Base-by-base conservation (phyloP, 2,888 invertebrate genomes). In the Drosophila nigricruria region DNA sequence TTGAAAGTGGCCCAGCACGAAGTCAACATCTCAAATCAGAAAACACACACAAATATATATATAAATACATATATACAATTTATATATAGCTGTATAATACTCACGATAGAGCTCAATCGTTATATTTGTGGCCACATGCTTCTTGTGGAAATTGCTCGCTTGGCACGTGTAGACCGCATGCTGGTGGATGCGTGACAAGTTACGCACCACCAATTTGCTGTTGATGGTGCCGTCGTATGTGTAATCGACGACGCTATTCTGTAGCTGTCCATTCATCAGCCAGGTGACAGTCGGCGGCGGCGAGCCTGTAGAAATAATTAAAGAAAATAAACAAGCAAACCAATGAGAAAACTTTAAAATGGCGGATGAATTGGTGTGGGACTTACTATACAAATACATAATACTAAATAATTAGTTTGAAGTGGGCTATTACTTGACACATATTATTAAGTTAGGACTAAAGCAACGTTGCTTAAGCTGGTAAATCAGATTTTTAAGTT, bases 21-120 rank as follows among this genome's bases (percentile, higher is more conserved):
- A 23, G 25, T 47, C 56, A 50, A 45, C 54, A 57, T 43, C 23
- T 16, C 16, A 57, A 63, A 64, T 56, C 54, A 27, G 12, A 30
- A 9, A 9, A 34, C n/a, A n/a, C n/a, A n/a, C n/a, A 18, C 16
- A 34, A 43, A 45, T 42, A n/a, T 50, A 47, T 6, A 49, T 12
- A 34, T 23, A 38, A 5, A 6, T 12, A 18, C 16, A 23, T 45
- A 14, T 27, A 8, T 14, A 3, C 0, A 3, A 27, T 27, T n/a
- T 43, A 23, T 42, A n/a, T 34, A 36, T 8, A 23, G 12, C 30
- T 23, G 20, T 9, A 20, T 1, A 32, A 49, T 89, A 95, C 95
- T 95, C 92, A 96, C 96, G 94, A 90, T 96, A 95, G 93, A 97
- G 95, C 92, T 96, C 96, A 81, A 97, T 95, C 81, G 95, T 95